Base-by-base conservation (phyloP, 2,888 invertebrate genomes). In the Schizaphis graminum region DNA sequence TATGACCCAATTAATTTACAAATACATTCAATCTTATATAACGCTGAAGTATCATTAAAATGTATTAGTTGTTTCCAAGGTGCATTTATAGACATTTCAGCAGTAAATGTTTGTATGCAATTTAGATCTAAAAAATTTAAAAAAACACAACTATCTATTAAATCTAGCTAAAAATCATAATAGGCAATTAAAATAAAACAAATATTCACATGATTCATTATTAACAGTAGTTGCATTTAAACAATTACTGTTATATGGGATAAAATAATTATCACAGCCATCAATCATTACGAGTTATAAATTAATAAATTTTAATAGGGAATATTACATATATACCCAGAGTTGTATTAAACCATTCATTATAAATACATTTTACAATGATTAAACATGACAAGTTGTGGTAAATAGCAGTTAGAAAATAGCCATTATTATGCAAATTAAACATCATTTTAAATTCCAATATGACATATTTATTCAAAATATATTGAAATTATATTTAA, bases 31-130 rank as follows among this genome's bases (percentile, higher is more conserved):
- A 98, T 95, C 89, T 97, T 96, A 0, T 95, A 95, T 94, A 96
- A 95, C 89, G 97, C 96, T 5, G 95, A 95, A 49, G 95, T 95
- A 26, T 96, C 96, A 94, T 96, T 96, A 91, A 98, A 96, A 96
- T 97, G 97, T 93, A 96, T 97, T 94, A 97, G 97, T 90, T 96
- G 96, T 94, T 97, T 97, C 98, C 98, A 98, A 0, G 97, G 97
- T 7, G 96, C 95, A 28, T 95, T 95, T 94, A 41, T 91, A 1
- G 86, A 49, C 13, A 57, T 85, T 67, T 94, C 86, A 47, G 7
- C 13, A 44, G 47, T 57, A 7, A 53, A 53, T 35, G 24, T 56
- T 53, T 91, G 91, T 53, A 91, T 53, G 28, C 21, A 41, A 67
- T 88, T 94, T 57, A 91, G 10, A 91, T 91, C 91, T 94, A 56